phyloP scores from a whole-genome alignment of 1,140 invertebrate species.

The Lethrus apterus region DNA sequence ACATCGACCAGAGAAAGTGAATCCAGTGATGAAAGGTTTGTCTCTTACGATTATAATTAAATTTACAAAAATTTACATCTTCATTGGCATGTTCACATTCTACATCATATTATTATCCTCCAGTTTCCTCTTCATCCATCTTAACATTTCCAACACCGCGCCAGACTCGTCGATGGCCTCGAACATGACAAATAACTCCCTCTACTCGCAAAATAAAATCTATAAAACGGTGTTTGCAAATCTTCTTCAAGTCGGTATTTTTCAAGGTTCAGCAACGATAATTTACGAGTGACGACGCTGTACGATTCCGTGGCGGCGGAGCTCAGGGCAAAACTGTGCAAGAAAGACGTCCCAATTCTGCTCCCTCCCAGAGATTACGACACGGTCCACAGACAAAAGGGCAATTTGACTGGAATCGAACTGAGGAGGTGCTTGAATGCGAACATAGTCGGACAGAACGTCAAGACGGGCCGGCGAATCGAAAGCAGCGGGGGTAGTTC shows the following conservation, averaged over 20 bases:
- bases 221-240: no score
- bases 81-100: no score
- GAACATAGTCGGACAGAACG: constrained; percentile 59
- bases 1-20: constrained; percentile 67
- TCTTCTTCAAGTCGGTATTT: no score
- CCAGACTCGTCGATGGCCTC: no score
- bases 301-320: constrained; percentile 91
- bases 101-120: no score
- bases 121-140: no score
- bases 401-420: constrained; percentile 75
- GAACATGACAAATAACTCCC: no score
- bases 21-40: constrained; percentile 61
- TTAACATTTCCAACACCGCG: no score
- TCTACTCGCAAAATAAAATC: no score
- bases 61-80: no score
- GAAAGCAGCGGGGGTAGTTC: constrained; percentile 53
- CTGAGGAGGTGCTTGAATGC: constrained; percentile 62
- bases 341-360: constrained; percentile 70
- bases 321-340: constrained; percentile 74
- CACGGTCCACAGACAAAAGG: constrained; percentile 74
- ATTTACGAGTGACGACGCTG: constrained; percentile 55
- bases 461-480: constrained; percentile 23
- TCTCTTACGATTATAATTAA: no score
- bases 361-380: constrained; percentile 91
- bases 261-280: constrained; percentile 30